These are phyloP conservation scores for Ennomos quercinarius DNA, from an alignment of 2,888 invertebrate genomes.

Conservation along the genomic window DNA sequence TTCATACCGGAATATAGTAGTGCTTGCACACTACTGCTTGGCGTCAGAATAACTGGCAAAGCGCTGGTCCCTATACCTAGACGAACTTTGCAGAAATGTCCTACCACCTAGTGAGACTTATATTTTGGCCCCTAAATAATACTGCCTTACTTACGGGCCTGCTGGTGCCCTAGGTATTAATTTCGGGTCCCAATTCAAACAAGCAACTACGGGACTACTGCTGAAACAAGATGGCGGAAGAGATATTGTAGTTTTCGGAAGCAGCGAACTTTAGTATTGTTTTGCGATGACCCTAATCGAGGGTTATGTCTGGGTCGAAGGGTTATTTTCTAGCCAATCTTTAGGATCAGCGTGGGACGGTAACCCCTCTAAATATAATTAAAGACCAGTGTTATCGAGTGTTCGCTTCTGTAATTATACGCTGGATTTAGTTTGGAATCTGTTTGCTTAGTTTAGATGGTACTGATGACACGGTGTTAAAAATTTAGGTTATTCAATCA, in stretches of 20 bases:
- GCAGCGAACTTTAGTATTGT: slow-evolving; percentile 35
- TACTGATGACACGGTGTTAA: too few relatives aligned
- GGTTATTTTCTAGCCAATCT: slow-evolving; percentile 25
- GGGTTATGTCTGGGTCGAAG: slow-evolving; percentile 36
- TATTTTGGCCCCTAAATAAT: not conserved
- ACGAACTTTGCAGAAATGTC: too few relatives aligned
- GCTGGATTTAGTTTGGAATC: not conserved
- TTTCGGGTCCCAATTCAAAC: slow-evolving; percentile 26
- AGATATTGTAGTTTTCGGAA: slow-evolving; percentile 41
- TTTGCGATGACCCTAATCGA: slow-evolving; percentile 45
- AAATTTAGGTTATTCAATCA: too few relatives aligned
- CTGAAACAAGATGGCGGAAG: slow-evolving; percentile 29
- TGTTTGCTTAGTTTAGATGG: too few relatives aligned
- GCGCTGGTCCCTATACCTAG: too few relatives aligned
- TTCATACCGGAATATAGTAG: too few relatives aligned
- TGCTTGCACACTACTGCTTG: too few relatives aligned
- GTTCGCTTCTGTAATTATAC: not conserved
- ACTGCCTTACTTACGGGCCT: not conserved
- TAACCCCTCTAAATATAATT: slow-evolving; percentile 5
- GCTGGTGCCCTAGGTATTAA: slow-evolving; percentile 25
- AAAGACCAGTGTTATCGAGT: not conserved
- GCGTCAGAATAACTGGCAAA: too few relatives aligned
- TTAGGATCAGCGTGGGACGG: slow-evolving; percentile 4
- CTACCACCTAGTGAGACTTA: too few relatives aligned
- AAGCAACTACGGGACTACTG: slow-evolving; percentile 21